These are phyloP conservation scores for Pandion haliaetus DNA, from an alignment of 2,113 vertebrate genomes.

Conservation along the genomic window DNA sequence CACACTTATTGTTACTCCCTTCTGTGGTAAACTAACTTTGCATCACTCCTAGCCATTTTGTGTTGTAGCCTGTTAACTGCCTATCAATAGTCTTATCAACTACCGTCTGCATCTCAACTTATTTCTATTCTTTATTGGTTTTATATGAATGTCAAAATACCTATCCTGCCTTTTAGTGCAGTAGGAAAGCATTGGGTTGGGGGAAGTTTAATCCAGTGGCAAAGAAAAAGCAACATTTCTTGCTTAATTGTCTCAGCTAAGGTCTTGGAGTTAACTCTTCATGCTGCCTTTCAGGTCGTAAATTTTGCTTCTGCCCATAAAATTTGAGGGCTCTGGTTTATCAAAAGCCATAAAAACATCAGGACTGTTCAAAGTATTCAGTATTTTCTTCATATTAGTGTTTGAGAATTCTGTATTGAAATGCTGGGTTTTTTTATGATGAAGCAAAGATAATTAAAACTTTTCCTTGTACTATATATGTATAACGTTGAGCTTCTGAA, in stretches of 20 bases:
- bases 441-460: neutral
- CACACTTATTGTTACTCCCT: neutral
- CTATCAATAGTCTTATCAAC: fast-evolving
- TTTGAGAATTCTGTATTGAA: neutral
- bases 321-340: neutral
- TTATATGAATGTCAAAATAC: neutral
- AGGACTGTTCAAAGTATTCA: neutral
- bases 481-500: neutral
- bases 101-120: neutral
- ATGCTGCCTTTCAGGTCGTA: neutral
- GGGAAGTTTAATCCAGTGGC: neutral
- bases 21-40: neutral
- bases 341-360: conserved; percentile 31
- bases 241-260: neutral
- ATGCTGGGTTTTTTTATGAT: neutral
- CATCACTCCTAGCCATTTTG: neutral
- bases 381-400: neutral
- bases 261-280: neutral
- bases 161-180: neutral
- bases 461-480: neutral
- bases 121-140: neutral
- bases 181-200: neutral
- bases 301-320: neutral
- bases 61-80: neutral
- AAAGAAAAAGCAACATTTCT: neutral